A percentile compares a stretch with the other conserved stretches of the same genome.
These are phyloP conservation scores for Eupithecia subfuscata DNA, from an alignment of 2,888 invertebrate species.

Conservation along the genomic window DNA sequence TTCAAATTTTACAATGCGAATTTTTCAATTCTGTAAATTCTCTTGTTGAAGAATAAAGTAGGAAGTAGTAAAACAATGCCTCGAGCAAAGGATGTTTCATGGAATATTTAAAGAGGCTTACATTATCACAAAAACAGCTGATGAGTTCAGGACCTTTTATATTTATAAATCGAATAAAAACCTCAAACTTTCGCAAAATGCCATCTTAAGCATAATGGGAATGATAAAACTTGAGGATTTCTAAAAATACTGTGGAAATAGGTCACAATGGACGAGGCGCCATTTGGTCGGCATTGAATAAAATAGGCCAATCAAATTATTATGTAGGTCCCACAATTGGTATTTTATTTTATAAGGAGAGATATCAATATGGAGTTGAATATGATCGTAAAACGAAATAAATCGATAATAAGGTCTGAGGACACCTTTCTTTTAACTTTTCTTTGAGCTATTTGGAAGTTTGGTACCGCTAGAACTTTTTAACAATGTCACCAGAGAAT, in stretches of 20 bases:
- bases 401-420: not conserved
- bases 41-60: not conserved
- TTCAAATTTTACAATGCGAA: conserved; percentile 7
- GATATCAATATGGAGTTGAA: not conserved
- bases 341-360: not conserved
- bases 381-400: conserved; percentile 2
- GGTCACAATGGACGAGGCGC: conserved; percentile 4
- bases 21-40: not conserved
- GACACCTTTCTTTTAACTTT: not conserved
- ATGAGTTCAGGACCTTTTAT: not conserved
- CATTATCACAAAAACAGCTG: not conserved
- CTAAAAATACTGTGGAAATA: conserved; percentile 5
- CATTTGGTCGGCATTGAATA: conserved; percentile 5
- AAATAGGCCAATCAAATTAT: conserved; percentile 9
- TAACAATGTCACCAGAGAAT: not conserved
- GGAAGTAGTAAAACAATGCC: not conserved
- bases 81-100: not conserved
- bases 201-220: conserved; percentile 38
- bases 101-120: not conserved
- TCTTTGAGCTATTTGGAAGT: not conserved
- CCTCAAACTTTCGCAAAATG: conserved; percentile 23
- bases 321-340: conserved; percentile 8
- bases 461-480: not conserved
- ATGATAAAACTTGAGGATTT: conserved; percentile 3
- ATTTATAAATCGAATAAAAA: not conserved